Conservation (phyloP, 2,113 vertebrate species). For the Antechinus flavipes region DNA sequence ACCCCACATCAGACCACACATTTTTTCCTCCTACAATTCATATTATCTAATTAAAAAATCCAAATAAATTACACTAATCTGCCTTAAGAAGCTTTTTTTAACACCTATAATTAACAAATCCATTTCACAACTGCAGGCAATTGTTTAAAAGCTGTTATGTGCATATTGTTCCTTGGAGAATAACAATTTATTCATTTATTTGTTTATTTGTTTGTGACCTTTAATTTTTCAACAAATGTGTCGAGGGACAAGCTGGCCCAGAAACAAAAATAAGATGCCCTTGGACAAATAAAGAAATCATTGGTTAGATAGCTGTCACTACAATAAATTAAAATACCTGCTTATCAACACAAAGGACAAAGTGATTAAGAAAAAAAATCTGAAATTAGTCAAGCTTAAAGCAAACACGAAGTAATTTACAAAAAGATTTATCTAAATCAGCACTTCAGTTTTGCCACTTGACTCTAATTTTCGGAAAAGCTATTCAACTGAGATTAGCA, state of each 20-base stretch:
- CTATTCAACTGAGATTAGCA: conserved; percentile 45
- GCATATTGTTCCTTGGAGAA: conserved; percentile 28
- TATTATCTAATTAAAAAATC: not conserved
- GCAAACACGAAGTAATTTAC: not conserved
- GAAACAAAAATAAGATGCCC: conserved; percentile 40
- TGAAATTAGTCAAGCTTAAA: conserved; percentile 10
- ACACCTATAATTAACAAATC: conserved; percentile 32
- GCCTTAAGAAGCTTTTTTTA: not conserved
- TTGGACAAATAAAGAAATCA: conserved; percentile 19
- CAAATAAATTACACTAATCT: not conserved
- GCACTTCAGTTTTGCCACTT: not conserved
- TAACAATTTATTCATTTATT: conserved; percentile 17
- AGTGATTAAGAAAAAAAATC: conserved; percentile 28
- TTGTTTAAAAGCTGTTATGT: conserved; percentile 21
- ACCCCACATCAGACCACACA: not conserved
- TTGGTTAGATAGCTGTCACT: conserved; percentile 13
- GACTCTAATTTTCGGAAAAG: conserved; percentile 10
- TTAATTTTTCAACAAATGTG: conserved; percentile 53
- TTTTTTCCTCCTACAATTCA: not conserved
- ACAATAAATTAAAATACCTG: not conserved
- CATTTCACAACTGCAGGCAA: not conserved
- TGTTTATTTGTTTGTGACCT: conserved; percentile 45
- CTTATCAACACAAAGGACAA: not conserved
- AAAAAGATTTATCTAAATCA: conserved; percentile 7
- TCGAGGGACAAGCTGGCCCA: conserved; percentile 4